Evolutionary conservation across 53 echinoderm and acorn worm species (phyloP).

Genomic region (Hippasteria phrygiana): DNA sequence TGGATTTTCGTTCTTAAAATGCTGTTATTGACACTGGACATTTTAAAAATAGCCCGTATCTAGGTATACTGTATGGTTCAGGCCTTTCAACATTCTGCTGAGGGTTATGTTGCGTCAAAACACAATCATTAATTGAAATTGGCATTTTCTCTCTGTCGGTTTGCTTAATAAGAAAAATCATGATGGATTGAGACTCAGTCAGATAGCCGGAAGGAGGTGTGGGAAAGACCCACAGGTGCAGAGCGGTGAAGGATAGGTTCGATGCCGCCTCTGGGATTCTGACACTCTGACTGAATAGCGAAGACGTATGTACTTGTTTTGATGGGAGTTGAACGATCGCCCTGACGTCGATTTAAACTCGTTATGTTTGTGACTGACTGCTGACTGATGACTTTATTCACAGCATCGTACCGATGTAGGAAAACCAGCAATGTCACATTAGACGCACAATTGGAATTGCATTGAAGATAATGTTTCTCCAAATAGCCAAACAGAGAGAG

Average conservation of each 20-base stretch:
- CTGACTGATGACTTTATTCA: no score
- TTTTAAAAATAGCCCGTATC: no score
- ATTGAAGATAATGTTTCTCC: background rate
- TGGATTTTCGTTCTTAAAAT: no score
- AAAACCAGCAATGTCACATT: background rate
- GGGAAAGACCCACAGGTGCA: background rate
- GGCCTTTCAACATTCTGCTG: no score
- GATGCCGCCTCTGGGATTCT: background rate
- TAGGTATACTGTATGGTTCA: no score
- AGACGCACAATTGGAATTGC: background rate
- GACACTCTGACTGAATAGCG: background rate
- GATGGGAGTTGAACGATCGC: conserved; percentile 12
- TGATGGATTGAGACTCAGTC: background rate
- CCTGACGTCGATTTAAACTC: background rate
- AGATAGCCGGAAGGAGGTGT: no score
- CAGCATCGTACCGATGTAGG: no score
- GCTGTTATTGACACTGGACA: no score
- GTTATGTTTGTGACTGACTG: background rate
- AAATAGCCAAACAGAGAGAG: no score
- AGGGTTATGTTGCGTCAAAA: background rate
- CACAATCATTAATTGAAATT: background rate
- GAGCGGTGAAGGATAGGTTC: background rate
- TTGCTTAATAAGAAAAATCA: background rate
- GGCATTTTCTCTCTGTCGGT: background rate
- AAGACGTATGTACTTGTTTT: background rate